Base-by-base conservation (phyloP, 2,797 vertebrate genomes). In the Valencia hispanica region DNA sequence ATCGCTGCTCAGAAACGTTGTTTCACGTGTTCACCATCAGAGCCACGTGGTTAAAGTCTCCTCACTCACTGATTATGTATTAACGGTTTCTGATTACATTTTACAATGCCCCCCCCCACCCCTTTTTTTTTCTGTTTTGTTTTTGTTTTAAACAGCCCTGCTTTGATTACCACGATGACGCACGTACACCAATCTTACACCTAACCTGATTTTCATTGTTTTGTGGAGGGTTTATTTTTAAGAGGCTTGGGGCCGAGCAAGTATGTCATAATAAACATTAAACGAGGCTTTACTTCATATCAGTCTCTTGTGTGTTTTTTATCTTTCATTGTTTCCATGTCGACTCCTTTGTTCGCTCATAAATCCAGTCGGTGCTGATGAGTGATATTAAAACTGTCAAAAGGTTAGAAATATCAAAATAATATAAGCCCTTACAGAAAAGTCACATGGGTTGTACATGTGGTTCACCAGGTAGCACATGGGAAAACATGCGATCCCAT, bases 131-230 rank as follows among this genome's bases (percentile, higher is more conserved):
- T 57, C 15, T 27, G 1, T 59, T 6, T 3, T 6, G 6, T 65
- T 15, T 68, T 57, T 10, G 17, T 65, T 68, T 68, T 59, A 55
- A 47, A 57, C 15, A 7, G 15, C 27, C 20, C 53, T 63, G 48
- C 48, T 17, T 47, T 12, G 70, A 70, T 75, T 75, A 63, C 36
- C 25, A 47, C 34, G 14, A 70, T 73, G 36, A 50, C 25, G 25
- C 27, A 66, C 61, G n/a, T 61, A 53, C 71, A 74, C 22, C 25
- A 43, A 70, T 80, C 10, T 0, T 34, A 45, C 55, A 0, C 75
- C 34, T 51, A 74, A 71, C 70, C 14, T 41, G 77, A 79, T 79
- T 76, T 75, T 48, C 6, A 30, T 25, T 59, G 53, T 74, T 32
- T 50, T 65, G 48, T 59, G 47, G 30, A 36, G 20, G 41, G 43